These are phyloP conservation scores for Thrips palmi DNA, from an alignment of 1,140 invertebrate genomes.

Conservation along the genomic window DNA sequence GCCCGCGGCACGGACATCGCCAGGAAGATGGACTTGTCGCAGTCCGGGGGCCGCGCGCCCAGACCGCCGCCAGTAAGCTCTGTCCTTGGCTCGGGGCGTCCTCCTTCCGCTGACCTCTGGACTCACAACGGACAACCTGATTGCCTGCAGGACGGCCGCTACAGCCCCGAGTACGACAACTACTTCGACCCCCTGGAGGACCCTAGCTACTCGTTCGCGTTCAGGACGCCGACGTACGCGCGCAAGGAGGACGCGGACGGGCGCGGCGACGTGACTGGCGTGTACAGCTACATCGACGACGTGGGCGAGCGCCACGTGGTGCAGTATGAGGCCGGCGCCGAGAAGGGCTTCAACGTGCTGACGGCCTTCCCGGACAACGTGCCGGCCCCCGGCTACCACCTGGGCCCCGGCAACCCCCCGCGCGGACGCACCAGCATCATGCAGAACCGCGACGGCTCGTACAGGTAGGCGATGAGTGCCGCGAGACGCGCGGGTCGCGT, in stretches of 20 bases:
- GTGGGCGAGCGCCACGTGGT: conserved; percentile 50
- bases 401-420: conserved; percentile 29
- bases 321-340: conserved; percentile 46
- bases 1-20: conserved; percentile 46
- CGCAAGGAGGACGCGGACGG: conserved; percentile 41
- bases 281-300: conserved; percentile 47
- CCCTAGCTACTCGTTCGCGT: conserved; percentile 45
- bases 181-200: conserved; percentile 51
- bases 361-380: conserved; percentile 42
- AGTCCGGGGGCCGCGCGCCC: conserved; percentile 31
- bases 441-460: conserved; percentile 37
- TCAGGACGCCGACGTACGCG: conserved; percentile 39
- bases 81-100: no score
- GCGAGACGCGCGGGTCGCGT: no score
- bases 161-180: conserved; percentile 36
- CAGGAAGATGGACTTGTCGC: conserved; percentile 44
- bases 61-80: conserved; percentile 16
- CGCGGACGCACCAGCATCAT: conserved; percentile 39
- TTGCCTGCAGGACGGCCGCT: conserved; percentile 11
- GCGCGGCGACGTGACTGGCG: conserved; percentile 30
- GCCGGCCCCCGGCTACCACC: conserved; percentile 24
- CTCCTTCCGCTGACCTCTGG: conserved; percentile 11
- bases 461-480: conserved; percentile 24
- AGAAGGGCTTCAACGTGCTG: conserved; percentile 49
- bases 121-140: conserved; percentile 16